A percentile compares a stretch with the other conserved stretches of the same genome.
phyloP scores from a whole-genome alignment of 2,797 vertebrate genomes.

The Rallus crepitans region DNA sequence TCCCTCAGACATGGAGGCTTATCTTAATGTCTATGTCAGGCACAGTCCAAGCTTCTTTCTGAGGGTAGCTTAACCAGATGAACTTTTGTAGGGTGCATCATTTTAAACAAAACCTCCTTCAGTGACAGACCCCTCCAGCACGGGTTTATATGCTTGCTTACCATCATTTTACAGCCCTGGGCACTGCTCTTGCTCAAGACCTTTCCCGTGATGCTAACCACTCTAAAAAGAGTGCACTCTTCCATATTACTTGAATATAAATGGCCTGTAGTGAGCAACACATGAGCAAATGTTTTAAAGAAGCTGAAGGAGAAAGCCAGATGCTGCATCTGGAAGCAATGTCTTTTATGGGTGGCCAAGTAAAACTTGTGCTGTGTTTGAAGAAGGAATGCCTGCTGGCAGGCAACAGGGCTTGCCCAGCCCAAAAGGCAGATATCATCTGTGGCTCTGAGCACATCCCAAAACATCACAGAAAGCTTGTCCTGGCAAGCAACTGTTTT shows the following conservation, averaged over 20 bases:
- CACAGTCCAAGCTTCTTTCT: background rate
- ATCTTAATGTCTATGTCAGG: background rate
- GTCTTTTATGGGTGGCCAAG: background rate
- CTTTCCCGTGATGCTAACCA: background rate
- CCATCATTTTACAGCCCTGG: background rate
- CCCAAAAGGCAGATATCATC: background rate
- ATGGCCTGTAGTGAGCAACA: background rate
- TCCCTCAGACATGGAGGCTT: background rate
- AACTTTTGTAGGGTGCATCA: background rate
- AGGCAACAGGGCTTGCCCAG: background rate
- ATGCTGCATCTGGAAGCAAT: background rate
- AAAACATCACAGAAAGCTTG: background rate
- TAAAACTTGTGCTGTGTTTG: rapidly evolving
- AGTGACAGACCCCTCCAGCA: background rate
- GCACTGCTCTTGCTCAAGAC: background rate
- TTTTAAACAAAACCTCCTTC: background rate
- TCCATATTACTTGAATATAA: background rate
- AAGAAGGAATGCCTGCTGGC: background rate
- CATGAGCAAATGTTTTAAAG: background rate
- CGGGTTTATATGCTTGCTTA: background rate
- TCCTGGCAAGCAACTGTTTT: background rate
- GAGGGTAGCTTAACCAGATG: background rate
- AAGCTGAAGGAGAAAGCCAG: background rate
- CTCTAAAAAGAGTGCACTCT: background rate
- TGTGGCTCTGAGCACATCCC: background rate